Percentiles rank a stretch among this genome's conserved stretches.
Conservation (phyloP, 2,888 invertebrate species). For the Rotaria magnacalcarata region DNA sequence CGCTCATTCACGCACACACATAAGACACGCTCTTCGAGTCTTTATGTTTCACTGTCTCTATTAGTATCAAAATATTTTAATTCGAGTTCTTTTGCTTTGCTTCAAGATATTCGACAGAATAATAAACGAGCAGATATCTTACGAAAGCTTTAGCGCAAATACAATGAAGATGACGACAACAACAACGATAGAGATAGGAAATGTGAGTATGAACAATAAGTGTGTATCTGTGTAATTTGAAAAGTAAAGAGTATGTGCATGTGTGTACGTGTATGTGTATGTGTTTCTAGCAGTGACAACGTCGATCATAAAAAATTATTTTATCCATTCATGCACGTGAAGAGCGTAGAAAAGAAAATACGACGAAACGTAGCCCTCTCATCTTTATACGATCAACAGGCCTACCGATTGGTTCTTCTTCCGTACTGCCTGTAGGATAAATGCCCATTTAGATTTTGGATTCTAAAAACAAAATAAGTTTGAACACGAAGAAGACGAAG, state of each 20-base stretch:
- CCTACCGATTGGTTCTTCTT: constrained; percentile 30
- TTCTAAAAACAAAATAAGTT: constrained; percentile 22
- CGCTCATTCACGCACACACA: background rate
- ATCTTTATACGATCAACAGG: background rate
- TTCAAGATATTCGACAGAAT: background rate
- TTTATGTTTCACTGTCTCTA: background rate
- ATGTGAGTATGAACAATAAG: background rate
- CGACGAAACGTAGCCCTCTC: background rate
- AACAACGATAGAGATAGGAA: background rate
- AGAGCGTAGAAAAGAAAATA: background rate
- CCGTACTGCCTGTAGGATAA: constrained; percentile 35
- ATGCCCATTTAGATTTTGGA: constrained; percentile 33
- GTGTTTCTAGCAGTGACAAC: background rate
- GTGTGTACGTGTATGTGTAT: background rate
- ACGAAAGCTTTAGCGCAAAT: background rate
- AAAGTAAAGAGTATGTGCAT: background rate
- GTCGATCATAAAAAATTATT: background rate
- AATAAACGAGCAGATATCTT: background rate
- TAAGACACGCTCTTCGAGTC: background rate
- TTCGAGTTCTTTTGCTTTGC: background rate
- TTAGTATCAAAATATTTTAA: background rate
- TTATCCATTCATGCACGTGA: background rate
- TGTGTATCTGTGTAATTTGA: background rate
- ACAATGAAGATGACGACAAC: background rate
- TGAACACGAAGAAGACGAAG: background rate